Conservation (phyloP, 2,888 invertebrate genomes). For the Gnatocerus cornutus region DNA sequence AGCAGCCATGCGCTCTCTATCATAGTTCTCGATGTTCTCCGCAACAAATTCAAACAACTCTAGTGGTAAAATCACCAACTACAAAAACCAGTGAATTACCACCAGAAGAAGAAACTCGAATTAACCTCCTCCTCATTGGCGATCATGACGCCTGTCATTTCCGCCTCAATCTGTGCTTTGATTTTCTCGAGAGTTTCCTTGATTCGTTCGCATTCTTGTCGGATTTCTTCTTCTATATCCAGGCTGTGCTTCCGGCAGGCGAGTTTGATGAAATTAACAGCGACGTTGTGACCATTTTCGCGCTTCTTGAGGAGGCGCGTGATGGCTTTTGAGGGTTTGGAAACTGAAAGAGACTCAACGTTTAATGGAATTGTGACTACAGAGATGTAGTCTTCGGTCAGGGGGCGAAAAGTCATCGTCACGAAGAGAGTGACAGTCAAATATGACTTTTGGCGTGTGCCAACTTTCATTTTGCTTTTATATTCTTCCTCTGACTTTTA, state of each 20-base stretch:
- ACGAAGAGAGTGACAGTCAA: background rate
- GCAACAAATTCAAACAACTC: background rate
- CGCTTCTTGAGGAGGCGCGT: constrained; percentile 12
- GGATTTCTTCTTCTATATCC: constrained; percentile 16
- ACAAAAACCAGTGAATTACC: background rate
- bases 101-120: constrained; percentile 8
- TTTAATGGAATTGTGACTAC: constrained; percentile 9
- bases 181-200: constrained; percentile 9
- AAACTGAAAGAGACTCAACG: background rate
- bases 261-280: background rate
- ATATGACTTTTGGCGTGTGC: no score
- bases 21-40: background rate
- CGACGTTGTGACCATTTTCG: constrained; percentile 12
- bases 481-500: no score
- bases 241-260: background rate
- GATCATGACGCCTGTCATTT: background rate
- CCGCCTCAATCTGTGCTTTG: background rate
- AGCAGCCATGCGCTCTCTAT: constrained; percentile 36
- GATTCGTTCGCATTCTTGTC: background rate
- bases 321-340: constrained; percentile 7
- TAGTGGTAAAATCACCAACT: background rate
- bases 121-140: constrained; percentile 1
- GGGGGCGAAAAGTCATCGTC: constrained; percentile 22
- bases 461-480: no score
- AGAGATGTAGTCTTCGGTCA: constrained; percentile 8